Evolutionary conservation across 2,888 invertebrate genomes (phyloP), one percentile per base, ranked within the genome.

Genomic region (Prenolepis imparis): DNA sequence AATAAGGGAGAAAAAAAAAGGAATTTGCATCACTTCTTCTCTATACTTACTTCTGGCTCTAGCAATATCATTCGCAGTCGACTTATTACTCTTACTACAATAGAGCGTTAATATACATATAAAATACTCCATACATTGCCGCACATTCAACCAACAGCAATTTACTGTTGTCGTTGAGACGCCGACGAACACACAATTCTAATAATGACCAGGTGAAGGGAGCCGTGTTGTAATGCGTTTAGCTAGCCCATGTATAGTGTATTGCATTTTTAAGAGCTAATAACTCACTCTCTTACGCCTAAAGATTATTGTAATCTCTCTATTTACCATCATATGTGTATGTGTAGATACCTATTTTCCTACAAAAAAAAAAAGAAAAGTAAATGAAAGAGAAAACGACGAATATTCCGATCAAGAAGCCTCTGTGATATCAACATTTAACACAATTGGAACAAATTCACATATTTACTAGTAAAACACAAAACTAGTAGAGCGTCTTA

Each of bases 281-380:
- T 32, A 91, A 89, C 85, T 87, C 44, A 75, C 86, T 87, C 86
- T 87, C 89, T 87, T 85, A 85, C 75, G 87, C 78, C 78, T 90
- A 89, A 91, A 90, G 84, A 82, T 82, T 90, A 91, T 89, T 77
- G 84, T 88, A 88, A 90, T 84, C 88, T 93, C 86, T 91, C 90
- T 92, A 93, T 48, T 91, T 90, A 91, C 92, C 92, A 93, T 92
- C 90, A 83, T 93, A 92, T 92, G 91, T 94, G 94, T 92, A 91
- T 94, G 94, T 94, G 94, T 93, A 94, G 93, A 94, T 94, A 94
- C 93, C 94, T 94, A 94, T 94, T 94, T 94, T 94, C 94, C 93
- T 94, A 94, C 91, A 91, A 93, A 92, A 28, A 28, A 3, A 28
- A 28, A 28, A 28, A 28, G n/a, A 28, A 28, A 89, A 80, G 36